Evolutionary conservation across 2,113 vertebrate genomes (phyloP), one percentile per base, ranked within the genome.

Genomic region (Salminus brasiliensis): DNA sequence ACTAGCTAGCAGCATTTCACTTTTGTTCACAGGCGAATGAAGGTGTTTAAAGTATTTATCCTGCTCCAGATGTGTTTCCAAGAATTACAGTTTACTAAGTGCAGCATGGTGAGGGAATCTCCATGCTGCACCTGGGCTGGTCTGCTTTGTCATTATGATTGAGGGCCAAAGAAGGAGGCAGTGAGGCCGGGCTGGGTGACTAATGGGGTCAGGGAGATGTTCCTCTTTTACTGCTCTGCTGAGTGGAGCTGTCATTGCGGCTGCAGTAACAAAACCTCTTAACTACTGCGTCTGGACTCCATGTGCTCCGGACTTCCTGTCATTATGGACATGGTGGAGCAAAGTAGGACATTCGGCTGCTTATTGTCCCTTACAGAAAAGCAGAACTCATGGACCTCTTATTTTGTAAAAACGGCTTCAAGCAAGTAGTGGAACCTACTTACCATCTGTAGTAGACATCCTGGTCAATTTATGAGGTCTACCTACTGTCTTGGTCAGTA

Each of bases 241-340:
- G 77, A 79, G 77, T 79, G 69, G 49, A 55, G 30, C 77, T 72
- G 77, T 79, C 69, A 72, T 7, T 72, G 69, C 66, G 59, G 43
- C 3, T n/a, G 34, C 27, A 66, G 23, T 41, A 66, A 80, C 69
- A 80, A 66, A 66, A 63, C 11, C 45, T 72, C 57, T 30, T 66
- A 65, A 72, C 36, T 55, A 66, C 70, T 32, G 36, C 10, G 3
- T 43, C 49, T 59, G 52, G 32, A 27, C 25, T 41, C n/a, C 43
- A 52, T 59, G 76, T 77, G 72, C 66, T 81, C 67, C 89, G 86
- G 83, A 87, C 85, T 83, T 85, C 83, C 67, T 75, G 73, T 66
- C 73, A 49, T 21, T 52, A 63, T 18, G 29, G 18, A 45, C 16
- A 43, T 5, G 45, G 43, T 62, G 25, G 18, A 32, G 21, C 60